Conservation (phyloP, 2,797 vertebrate species). For the Hippopotamyrus pictus region DNA sequence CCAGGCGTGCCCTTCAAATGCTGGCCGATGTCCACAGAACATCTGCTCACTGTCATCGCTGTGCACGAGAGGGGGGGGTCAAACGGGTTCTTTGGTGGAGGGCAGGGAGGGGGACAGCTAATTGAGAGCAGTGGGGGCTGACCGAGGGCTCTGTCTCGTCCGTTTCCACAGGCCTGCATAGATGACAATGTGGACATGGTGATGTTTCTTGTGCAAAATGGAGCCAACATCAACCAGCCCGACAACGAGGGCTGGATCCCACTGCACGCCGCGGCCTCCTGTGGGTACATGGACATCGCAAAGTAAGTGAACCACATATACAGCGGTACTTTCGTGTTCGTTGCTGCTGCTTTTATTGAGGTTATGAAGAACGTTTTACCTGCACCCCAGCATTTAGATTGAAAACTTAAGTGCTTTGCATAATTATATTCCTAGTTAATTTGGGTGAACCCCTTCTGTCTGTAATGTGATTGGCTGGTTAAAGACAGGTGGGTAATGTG, state of each 20-base stretch:
- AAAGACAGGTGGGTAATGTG: neutral
- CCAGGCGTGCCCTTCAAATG: slow-evolving; percentile 22
- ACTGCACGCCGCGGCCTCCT: slow-evolving; percentile 94
- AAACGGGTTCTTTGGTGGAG: neutral
- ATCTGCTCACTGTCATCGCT: neutral
- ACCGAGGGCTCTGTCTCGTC: neutral
- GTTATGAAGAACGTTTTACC: neutral
- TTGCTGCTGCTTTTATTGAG: neutral
- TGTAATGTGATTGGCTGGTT: neutral
- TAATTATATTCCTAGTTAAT: neutral
- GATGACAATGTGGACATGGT: slow-evolving; percentile 99
- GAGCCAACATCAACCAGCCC: slow-evolving; percentile 96
- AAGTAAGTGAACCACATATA: slow-evolving; percentile 69
- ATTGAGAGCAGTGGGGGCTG: neutral
- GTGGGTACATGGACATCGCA: slow-evolving; percentile 97
- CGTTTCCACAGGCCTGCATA: slow-evolving; percentile 82
- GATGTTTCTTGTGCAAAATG: slow-evolving; percentile 96
- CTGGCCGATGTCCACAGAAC: slow-evolving; percentile 20
- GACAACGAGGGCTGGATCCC: slow-evolving; percentile 99
- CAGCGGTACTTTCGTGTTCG: neutral
- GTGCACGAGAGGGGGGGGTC: neutral
- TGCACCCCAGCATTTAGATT: neutral
- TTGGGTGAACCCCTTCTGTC: neutral
- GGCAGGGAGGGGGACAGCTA: neutral
- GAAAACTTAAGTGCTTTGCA: neutral